These are phyloP conservation scores for Craterocephalus amniculus DNA, from an alignment of 2,797 vertebrate genomes.

Conservation along the genomic window DNA sequence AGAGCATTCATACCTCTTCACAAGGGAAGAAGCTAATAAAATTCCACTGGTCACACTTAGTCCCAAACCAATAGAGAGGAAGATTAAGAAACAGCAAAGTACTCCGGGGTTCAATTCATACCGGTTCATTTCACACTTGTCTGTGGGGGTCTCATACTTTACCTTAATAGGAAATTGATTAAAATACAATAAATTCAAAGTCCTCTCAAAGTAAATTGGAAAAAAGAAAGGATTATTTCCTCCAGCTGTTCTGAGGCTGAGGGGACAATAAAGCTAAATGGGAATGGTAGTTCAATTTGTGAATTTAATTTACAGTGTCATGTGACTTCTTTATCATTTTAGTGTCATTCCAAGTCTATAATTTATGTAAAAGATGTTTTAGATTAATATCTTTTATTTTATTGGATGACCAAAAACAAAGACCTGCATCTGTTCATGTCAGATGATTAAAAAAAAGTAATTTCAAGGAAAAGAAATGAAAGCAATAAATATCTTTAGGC, in stretches of 20 bases:
- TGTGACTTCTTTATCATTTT: neutral
- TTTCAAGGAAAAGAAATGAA: too few relatives aligned
- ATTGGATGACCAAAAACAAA: too few relatives aligned
- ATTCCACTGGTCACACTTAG: constrained; percentile 57
- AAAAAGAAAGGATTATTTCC: neutral
- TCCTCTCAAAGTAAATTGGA: neutral
- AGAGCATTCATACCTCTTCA: neutral
- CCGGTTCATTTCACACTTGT: constrained; percentile 16
- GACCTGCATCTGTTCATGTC: too few relatives aligned
- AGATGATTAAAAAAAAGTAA: too few relatives aligned
- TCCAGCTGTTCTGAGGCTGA: neutral
- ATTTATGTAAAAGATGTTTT: too few relatives aligned
- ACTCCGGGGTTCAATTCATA: constrained; percentile 19
- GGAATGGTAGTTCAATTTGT: neutral
- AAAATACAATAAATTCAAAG: constrained; percentile 6
- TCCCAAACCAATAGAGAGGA: constrained; percentile 59
- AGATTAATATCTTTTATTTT: too few relatives aligned
- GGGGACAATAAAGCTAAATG: neutral
- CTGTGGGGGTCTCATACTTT: neutral
- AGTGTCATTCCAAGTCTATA: neutral
- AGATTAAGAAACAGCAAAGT: constrained; percentile 42
- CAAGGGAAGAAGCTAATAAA: constrained; percentile 37
- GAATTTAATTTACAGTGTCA: neutral
- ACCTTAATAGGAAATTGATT: constrained; percentile 2
- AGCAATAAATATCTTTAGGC: too few relatives aligned